Conservation (phyloP, 2,797 vertebrate species). For the Lates japonicus region DNA sequence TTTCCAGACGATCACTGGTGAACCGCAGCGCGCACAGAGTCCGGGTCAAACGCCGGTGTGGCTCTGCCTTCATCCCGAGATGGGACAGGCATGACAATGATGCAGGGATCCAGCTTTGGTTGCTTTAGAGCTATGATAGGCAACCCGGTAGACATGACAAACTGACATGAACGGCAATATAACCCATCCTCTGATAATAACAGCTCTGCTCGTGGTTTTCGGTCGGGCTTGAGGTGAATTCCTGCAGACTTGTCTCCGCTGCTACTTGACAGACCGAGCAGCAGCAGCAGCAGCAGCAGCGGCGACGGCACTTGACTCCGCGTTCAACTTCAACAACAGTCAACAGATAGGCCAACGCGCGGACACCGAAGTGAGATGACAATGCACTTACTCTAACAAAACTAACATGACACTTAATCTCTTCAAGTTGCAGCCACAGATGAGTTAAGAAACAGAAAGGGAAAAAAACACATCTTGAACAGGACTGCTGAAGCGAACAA, state of each 20-base stretch:
- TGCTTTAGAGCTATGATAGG: background rate
- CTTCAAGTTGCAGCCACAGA: background rate
- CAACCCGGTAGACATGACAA: constrained; percentile 4
- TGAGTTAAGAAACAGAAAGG: background rate
- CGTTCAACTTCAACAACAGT: constrained; percentile 79
- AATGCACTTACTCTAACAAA: constrained; percentile 34
- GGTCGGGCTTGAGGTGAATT: constrained; percentile 40
- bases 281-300: constrained; percentile 29
- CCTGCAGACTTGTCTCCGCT: constrained; percentile 58
- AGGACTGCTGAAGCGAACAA: constrained; percentile 39
- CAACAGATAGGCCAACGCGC: constrained; percentile 54
- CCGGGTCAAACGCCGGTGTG: constrained; percentile 49
- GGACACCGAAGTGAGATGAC: constrained; percentile 53
- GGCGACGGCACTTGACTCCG: constrained; percentile 81
- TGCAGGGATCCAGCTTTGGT: constrained; percentile 43
- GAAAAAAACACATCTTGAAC: background rate
- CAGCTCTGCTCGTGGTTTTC: background rate
- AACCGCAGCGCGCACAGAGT: constrained; percentile 60
- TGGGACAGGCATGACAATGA: constrained; percentile 75
- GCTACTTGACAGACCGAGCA: constrained; percentile 66
- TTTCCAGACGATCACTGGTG: constrained; percentile 46
- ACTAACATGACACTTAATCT: background rate
- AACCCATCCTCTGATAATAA: constrained; percentile 16
- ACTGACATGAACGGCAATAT: constrained; percentile 6
- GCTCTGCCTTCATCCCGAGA: constrained; percentile 70